phyloP scores from a whole-genome alignment of 1,140 invertebrate genomes.

The Condylostylus longicornis region DNA sequence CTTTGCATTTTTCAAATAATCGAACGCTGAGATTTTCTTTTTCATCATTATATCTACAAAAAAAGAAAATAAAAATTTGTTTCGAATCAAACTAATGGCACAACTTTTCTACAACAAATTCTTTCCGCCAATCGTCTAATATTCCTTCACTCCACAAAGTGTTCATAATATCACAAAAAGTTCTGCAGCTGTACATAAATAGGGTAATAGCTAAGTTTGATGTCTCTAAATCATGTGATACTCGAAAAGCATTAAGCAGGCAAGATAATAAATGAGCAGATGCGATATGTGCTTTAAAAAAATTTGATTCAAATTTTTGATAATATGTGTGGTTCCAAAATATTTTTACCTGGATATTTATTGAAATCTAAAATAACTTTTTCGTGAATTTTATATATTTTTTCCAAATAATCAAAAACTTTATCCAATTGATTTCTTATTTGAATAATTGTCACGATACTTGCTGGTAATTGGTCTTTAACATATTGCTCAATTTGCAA shows the following conservation, averaged over 20 bases:
- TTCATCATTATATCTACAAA: background rate
- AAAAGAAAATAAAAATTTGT: background rate
- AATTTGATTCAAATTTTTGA: background rate
- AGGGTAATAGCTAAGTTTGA: conserved; percentile 12
- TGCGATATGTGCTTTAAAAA: conserved; percentile 10
- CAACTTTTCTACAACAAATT: conserved; percentile 20
- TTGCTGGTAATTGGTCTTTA: conserved; percentile 4
- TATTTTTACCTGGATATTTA: conserved; percentile 8
- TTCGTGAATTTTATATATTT: conserved; percentile 6
- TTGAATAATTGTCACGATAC: conserved; percentile 10
- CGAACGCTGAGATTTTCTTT: conserved; percentile 7
- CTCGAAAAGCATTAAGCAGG: conserved; percentile 9
- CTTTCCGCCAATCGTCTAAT: conserved; percentile 18
- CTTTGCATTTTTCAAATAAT: conserved; percentile 8
- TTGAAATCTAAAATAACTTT: conserved; percentile 3
- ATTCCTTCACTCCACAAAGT: conserved; percentile 21
- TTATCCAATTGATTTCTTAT: conserved; percentile 9
- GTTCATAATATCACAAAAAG: conserved; percentile 22
- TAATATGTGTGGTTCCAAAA: too few species aligned
- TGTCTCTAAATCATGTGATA: background rate
- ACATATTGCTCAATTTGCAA: conserved; percentile 13
- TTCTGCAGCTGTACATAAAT: conserved; percentile 9
- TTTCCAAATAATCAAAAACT: conserved; percentile 9
- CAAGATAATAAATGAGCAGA: conserved; percentile 16
- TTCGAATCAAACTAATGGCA: background rate